These are phyloP conservation scores for Drosophila meridionalis DNA, from an alignment of 2,888 invertebrate species.

Conservation along the genomic window DNA sequence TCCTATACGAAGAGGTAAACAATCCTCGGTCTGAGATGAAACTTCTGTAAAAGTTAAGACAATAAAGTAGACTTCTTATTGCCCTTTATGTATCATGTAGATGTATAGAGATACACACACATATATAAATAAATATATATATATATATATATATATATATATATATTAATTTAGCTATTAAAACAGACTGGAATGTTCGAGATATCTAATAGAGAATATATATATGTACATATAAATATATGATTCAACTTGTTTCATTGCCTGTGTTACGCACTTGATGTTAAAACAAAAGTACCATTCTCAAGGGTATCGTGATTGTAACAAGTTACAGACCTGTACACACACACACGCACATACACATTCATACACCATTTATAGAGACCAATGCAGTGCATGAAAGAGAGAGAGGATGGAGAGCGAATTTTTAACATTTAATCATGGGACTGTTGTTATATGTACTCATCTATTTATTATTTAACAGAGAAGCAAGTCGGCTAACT, in stretches of 20 bases:
- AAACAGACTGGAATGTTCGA: background rate
- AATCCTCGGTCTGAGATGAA: background rate
- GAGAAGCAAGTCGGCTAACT: background rate
- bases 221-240: background rate
- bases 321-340: conserved; percentile 17
- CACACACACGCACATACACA: background rate
- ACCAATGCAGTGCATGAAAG: conserved; percentile 62
- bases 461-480: conserved; percentile 8
- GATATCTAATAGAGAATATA: background rate
- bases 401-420: conserved; percentile 21
- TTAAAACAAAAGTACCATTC: background rate
- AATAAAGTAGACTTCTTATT: background rate
- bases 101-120: background rate
- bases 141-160: background rate
- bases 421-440: conserved; percentile 1
- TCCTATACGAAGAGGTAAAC: background rate
- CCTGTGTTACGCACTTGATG: background rate
- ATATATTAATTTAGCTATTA: background rate
- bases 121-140: background rate
- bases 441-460: conserved; percentile 5
- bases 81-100: background rate
- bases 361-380: conserved; percentile 30
- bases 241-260: background rate
- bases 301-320: conserved; percentile 18
- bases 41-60: background rate